Conservation (phyloP, 2,797 vertebrate species). For the Pyrrhura leucotis region DNA sequence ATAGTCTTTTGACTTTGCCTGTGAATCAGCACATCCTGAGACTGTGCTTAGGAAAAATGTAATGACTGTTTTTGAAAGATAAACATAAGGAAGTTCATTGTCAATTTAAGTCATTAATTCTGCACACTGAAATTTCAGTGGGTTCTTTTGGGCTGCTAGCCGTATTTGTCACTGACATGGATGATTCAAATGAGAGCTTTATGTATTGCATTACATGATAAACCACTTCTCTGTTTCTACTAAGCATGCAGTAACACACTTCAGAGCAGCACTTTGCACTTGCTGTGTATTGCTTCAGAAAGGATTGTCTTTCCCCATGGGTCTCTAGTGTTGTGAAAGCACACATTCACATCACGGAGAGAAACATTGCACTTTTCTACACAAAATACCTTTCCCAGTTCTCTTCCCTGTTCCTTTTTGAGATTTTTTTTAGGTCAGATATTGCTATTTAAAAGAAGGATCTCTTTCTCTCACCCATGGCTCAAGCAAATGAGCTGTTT, state of each 20-base stretch:
- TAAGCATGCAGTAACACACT: neutral
- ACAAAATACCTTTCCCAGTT: neutral
- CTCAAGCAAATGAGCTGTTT: constrained; percentile 8
- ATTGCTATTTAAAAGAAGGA: neutral
- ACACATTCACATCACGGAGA: neutral
- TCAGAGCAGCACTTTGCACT: neutral
- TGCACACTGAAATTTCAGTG: neutral
- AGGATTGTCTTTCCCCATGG: neutral
- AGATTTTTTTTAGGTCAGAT: neutral
- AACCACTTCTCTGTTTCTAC: neutral
- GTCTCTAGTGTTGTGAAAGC: neutral
- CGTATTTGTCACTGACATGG: neutral
- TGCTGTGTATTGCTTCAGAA: neutral
- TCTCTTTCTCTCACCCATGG: neutral
- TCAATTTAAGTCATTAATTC: neutral
- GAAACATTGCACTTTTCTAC: neutral
- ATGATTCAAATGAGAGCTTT: neutral
- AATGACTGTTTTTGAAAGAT: neutral
- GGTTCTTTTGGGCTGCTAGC: neutral
- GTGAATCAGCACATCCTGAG: neutral
- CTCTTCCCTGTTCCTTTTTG: neutral
- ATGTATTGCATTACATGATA: neutral
- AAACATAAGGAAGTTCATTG: neutral
- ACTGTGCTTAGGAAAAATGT: neutral
- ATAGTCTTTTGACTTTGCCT: neutral